Conservation (phyloP, 2,797 vertebrate species). For the Apodemus agrarius region DNA sequence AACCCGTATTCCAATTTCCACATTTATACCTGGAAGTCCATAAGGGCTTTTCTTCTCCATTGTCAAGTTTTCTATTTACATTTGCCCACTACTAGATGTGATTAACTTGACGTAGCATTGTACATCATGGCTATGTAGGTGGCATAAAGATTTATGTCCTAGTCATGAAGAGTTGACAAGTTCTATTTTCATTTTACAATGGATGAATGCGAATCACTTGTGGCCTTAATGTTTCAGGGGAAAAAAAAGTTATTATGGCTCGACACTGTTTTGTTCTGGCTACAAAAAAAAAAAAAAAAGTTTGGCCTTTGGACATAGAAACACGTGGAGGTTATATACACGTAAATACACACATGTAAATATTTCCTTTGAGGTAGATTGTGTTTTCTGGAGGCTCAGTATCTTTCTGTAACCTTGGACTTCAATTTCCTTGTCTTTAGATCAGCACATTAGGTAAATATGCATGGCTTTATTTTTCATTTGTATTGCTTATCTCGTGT, state of each 20-base stretch:
- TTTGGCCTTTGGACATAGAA: conserved; percentile 28
- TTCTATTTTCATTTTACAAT: conserved; percentile 79
- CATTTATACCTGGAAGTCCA: conserved; percentile 60
- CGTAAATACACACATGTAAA: not conserved
- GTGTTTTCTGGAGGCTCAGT: not conserved
- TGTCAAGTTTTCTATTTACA: conserved; percentile 76
- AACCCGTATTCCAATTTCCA: conserved; percentile 69
- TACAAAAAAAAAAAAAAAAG: conserved; percentile 67
- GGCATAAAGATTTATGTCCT: conserved; percentile 81
- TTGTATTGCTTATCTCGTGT: conserved; percentile 59
- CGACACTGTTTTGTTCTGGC: conserved; percentile 44
- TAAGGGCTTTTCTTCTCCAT: conserved; percentile 63
- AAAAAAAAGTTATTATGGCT: conserved; percentile 75
- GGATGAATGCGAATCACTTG: conserved; percentile 78
- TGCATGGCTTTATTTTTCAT: conserved; percentile 57
- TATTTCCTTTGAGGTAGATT: not conserved
- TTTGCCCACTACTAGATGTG: conserved; percentile 73
- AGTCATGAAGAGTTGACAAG: conserved; percentile 82
- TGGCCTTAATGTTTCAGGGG: conserved; percentile 78
- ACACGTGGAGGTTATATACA: not conserved
- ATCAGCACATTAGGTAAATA: conserved; percentile 31
- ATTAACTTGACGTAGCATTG: conserved; percentile 66
- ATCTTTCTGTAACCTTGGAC: conserved; percentile 42
- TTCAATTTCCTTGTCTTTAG: conserved; percentile 53
- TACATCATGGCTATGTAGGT: conserved; percentile 77